Conservation (phyloP, 2,113 vertebrate genomes). For the Antechinus flavipes region DNA sequence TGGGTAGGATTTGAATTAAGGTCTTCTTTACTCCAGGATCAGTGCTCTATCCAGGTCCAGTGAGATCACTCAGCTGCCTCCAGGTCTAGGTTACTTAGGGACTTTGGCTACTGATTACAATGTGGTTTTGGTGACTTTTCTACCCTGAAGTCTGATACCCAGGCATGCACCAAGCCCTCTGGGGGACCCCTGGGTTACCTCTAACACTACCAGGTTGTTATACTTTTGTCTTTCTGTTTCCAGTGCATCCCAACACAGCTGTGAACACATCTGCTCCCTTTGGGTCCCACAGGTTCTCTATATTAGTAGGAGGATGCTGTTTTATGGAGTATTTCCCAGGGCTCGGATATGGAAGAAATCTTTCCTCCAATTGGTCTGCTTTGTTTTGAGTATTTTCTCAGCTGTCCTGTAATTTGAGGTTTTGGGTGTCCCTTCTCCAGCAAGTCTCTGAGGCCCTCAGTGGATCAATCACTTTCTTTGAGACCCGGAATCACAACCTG, state of each 20-base stretch:
- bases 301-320: background rate
- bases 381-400: background rate
- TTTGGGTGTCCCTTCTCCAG: background rate
- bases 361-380: background rate
- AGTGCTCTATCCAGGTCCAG: background rate
- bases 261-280: background rate
- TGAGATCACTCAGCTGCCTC: background rate
- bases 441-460: background rate
- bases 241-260: background rate
- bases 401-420: background rate
- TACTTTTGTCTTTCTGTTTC: background rate
- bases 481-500: background rate
- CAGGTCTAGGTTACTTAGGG: background rate
- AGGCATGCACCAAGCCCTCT: background rate
- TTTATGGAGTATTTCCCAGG: conserved; percentile 1
- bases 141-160: background rate
- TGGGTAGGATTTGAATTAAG: background rate
- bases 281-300: background rate
- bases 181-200: background rate
- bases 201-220: background rate
- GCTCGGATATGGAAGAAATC: background rate
- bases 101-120: background rate
- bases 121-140: background rate
- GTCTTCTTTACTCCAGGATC: background rate
- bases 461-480: background rate